phyloP scores from a whole-genome alignment of 2,888 invertebrate genomes.

The Agapetus fuscipes region DNA sequence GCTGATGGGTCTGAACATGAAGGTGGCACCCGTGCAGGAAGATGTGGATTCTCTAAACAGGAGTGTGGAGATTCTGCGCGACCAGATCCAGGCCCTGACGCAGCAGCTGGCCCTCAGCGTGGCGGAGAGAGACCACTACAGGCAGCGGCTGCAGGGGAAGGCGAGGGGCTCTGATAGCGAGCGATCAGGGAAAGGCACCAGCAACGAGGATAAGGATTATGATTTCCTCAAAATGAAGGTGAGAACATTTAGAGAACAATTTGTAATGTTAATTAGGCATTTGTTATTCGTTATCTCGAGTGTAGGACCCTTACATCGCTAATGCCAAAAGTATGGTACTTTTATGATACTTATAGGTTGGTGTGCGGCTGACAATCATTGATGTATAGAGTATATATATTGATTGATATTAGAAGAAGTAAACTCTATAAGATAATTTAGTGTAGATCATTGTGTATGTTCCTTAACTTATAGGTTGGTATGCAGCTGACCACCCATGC shows the following conservation, averaged over 20 bases:
- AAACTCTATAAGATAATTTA: too few relatives aligned
- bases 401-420: too few relatives aligned
- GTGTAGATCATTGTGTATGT: too few relatives aligned
- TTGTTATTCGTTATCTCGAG: too few relatives aligned
- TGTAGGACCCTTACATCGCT: too few relatives aligned
- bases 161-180: constrained; percentile 19
- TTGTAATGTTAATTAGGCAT: too few relatives aligned
- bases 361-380: too few relatives aligned
- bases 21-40: constrained; percentile 47
- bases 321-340: too few relatives aligned
- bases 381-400: too few relatives aligned
- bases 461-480: too few relatives aligned
- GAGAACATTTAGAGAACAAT: not conserved
- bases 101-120: constrained; percentile 43
- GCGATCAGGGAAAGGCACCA: constrained; percentile 11
- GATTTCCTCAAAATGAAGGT: constrained; percentile 16
- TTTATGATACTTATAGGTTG: too few relatives aligned
- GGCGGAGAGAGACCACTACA: constrained; percentile 46
- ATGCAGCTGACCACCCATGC: too few relatives aligned
- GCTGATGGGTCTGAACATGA: constrained; percentile 54
- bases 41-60: constrained; percentile 50
- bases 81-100: constrained; percentile 29
- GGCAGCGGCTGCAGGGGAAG: constrained; percentile 27
- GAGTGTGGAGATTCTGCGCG: constrained; percentile 39
- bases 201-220: constrained; percentile 16